Conservation (phyloP, 1,140 invertebrate genomes). For the Campoletis sonorensis region DNA sequence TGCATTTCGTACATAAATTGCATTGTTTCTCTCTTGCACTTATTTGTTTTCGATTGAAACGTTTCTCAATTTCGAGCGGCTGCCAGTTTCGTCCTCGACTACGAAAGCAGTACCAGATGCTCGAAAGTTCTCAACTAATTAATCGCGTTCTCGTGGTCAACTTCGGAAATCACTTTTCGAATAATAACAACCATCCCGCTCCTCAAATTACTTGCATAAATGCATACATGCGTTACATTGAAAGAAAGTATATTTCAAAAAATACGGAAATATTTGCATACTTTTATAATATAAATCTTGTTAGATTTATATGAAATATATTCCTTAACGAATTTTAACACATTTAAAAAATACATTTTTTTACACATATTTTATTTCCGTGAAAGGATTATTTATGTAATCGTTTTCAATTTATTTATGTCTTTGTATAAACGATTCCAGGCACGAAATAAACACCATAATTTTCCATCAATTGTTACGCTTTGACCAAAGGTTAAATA, state of each 20-base stretch:
- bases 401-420: no score
- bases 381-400: no score
- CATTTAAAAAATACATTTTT: no score
- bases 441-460: not conserved
- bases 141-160: slow-evolving; percentile 19
- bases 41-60: not conserved
- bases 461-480: not conserved
- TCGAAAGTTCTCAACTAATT: slow-evolving; percentile 33
- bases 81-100: not conserved
- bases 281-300: no score
- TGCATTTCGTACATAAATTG: not conserved
- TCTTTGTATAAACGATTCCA: not conserved
- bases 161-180: not conserved
- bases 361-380: no score
- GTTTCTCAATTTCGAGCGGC: not conserved
- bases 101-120: slow-evolving; percentile 30
- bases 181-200: not conserved
- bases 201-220: not conserved
- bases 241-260: no score
- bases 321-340: no score
- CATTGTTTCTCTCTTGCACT: slow-evolving; percentile 4
- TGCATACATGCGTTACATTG: no score
- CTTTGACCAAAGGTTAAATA: not conserved
- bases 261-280: no score
- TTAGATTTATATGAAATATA: no score